Evolutionary conservation across 2,113 vertebrate species (phyloP).

Genomic region (Odocoileus virginianus): DNA sequence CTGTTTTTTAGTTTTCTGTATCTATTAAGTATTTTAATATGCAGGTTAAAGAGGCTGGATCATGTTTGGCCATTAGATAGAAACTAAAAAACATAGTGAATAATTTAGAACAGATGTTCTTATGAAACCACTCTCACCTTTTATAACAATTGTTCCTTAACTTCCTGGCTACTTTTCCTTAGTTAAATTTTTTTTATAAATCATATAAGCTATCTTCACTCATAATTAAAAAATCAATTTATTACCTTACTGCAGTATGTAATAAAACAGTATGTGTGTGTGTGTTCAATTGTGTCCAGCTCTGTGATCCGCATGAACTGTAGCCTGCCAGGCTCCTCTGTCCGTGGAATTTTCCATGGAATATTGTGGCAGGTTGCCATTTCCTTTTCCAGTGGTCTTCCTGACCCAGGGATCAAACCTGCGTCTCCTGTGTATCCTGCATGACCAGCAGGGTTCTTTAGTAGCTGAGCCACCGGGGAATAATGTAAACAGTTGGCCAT

Average conservation of each 20-base stretch:
- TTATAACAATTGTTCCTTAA: not conserved
- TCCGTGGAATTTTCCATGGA: not conserved
- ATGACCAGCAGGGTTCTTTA: not conserved
- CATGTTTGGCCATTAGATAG: not conserved
- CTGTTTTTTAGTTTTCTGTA: not conserved
- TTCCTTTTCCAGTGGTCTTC: not conserved
- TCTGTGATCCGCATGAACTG: not conserved
- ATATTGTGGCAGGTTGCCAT: not conserved
- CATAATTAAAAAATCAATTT: not conserved
- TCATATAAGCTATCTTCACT: not conserved
- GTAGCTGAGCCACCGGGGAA: not conserved
- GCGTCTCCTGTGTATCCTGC: not conserved
- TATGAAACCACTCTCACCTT: not conserved
- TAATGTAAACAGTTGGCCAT: not conserved
- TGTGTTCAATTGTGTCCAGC: not conserved
- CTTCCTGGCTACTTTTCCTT: not conserved
- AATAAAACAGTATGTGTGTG: not conserved
- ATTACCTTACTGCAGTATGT: not conserved
- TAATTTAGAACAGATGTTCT: conserved; percentile 7
- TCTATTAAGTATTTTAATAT: conserved; percentile 39
- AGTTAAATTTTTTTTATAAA: not conserved
- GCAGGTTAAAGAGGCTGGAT: not conserved
- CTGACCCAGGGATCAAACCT: not conserved
- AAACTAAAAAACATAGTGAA: conserved; percentile 3
- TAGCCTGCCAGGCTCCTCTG: not conserved